A percentile compares a stretch with the other conserved stretches of the same genome.
Conservation (phyloP, 1,140 invertebrate species). For the Anthonomus grandis region DNA sequence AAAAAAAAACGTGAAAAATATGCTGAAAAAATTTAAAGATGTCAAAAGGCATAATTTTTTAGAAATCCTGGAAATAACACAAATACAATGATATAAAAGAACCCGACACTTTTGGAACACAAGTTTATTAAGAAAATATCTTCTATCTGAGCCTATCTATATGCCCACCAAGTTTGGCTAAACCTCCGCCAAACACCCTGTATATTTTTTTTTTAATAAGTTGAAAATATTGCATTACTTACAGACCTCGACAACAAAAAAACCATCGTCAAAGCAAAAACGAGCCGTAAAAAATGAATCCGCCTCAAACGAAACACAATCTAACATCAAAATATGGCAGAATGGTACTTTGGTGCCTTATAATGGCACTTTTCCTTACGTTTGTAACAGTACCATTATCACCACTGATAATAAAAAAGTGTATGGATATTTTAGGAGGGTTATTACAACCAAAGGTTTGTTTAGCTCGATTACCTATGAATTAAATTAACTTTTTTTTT, state of each 20-base stretch:
- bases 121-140: too few species aligned
- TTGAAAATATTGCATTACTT: too few species aligned
- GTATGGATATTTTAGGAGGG: constrained; percentile 64
- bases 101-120: too few species aligned
- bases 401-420: constrained; percentile 62
- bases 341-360: constrained; percentile 34
- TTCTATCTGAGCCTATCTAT: too few species aligned
- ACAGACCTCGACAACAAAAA: constrained; percentile 1
- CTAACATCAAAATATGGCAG: constrained; percentile 26
- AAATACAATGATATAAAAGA: too few species aligned
- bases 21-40: too few species aligned
- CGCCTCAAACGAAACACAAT: constrained; percentile 10
- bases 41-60: too few species aligned
- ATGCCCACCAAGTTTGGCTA: too few species aligned
- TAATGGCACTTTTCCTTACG: constrained; percentile 49
- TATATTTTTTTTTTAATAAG: too few species aligned
- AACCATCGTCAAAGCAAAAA: constrained; percentile 6
- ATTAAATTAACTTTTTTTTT: constrained; percentile 33
- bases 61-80: too few species aligned
- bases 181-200: too few species aligned
- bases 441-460: constrained; percentile 61
- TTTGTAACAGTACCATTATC: constrained; percentile 61
- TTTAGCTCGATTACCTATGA: constrained; percentile 13
- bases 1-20: too few species aligned
- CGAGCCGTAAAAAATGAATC: neutral